phyloP scores from a whole-genome alignment of 2,888 invertebrate species.

The Zygogramma bicolorata region DNA sequence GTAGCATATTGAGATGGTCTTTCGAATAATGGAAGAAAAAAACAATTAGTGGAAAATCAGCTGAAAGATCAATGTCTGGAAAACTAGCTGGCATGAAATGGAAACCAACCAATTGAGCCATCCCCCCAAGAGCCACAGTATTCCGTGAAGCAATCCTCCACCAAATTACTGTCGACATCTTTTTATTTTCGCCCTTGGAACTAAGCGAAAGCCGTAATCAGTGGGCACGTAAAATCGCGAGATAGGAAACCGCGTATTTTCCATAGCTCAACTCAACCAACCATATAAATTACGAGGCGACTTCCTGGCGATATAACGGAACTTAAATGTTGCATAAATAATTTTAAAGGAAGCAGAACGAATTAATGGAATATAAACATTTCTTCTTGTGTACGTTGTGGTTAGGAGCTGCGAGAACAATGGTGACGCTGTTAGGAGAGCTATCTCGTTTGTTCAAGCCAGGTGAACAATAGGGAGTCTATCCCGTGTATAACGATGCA shows the following conservation, averaged over 20 bases:
- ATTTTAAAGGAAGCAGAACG: constrained; percentile 47
- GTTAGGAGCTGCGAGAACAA: constrained; percentile 12
- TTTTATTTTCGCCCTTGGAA: constrained; percentile 15
- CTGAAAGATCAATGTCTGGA: background rate
- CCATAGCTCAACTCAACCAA: constrained; percentile 54
- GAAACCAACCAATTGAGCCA: background rate
- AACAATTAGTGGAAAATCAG: no score
- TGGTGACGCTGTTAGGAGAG: constrained; percentile 12
- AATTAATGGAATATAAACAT: constrained; percentile 52
- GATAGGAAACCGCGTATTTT: constrained; percentile 56
- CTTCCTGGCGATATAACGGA: constrained; percentile 60
- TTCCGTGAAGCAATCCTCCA: background rate
- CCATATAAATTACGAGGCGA: constrained; percentile 57
- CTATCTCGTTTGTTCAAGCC: constrained; percentile 33
- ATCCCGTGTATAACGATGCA: constrained; percentile 1
- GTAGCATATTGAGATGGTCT: no score
- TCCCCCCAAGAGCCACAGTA: background rate
- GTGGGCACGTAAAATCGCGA: constrained; percentile 53
- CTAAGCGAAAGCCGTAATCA: constrained; percentile 22
- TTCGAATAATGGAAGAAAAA: no score
- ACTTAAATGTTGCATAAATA: constrained; percentile 61
- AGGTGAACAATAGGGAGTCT: constrained; percentile 19
- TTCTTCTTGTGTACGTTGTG: constrained; percentile 26
- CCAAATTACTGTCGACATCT: background rate
- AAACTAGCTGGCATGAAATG: background rate